Conservation (phyloP, 2,797 vertebrate genomes). For the Acanthurus leucopareius region DNA sequence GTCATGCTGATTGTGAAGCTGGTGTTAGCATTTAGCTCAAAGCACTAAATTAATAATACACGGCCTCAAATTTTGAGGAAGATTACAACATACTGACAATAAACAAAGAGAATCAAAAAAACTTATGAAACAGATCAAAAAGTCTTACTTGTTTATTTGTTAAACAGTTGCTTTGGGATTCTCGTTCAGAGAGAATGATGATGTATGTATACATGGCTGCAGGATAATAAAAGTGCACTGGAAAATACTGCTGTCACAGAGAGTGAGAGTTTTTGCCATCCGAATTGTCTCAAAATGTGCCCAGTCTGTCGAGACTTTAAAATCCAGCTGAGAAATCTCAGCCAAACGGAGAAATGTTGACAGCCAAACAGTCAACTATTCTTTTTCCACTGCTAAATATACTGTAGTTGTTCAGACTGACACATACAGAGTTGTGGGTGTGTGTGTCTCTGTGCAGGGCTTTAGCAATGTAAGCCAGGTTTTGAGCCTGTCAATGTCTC, state of each 20-base stretch:
- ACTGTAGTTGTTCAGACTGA: constrained; percentile 31
- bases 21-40: no score
- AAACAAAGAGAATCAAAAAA: no score
- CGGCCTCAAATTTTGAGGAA: no score
- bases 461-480: constrained; percentile 73
- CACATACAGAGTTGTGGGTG: constrained; percentile 20
- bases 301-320: constrained; percentile 28
- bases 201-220: constrained; percentile 17
- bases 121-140: no score
- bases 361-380: constrained; percentile 30
- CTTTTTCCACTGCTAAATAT: constrained; percentile 43
- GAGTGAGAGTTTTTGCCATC: constrained; percentile 25
- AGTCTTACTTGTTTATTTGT: constrained; percentile 15
- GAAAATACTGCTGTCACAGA: constrained; percentile 25
- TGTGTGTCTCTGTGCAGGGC: constrained; percentile 31
- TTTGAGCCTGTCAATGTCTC: constrained; percentile 74
- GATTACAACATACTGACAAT: no score
- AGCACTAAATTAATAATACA: no score
- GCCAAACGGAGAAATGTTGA: constrained; percentile 39
- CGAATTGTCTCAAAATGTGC: constrained; percentile 22
- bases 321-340: constrained; percentile 48
- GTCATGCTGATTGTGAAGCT: no score
- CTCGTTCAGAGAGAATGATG: constrained; percentile 25
- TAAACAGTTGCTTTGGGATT: constrained; percentile 26
- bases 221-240: constrained; percentile 24